phyloP scores from a whole-genome alignment of 2,113 vertebrate genomes.

The Scolopax mira region DNA sequence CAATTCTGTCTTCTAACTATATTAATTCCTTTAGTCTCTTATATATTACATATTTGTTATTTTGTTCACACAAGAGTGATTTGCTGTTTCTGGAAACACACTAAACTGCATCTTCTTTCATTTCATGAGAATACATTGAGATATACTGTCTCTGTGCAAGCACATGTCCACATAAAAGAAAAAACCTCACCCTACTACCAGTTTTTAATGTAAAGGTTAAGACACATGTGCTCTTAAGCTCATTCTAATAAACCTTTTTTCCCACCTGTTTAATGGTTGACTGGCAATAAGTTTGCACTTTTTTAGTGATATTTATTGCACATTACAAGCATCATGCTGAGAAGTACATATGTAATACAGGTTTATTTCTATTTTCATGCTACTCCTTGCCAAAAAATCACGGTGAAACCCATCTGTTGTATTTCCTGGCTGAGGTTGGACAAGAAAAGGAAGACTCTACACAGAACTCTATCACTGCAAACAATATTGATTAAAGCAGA shows the following conservation, averaged over 20 bases:
- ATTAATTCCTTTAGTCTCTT: neutral
- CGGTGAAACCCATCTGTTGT: constrained; percentile 53
- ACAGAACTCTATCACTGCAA: constrained; percentile 10
- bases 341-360: constrained; percentile 50
- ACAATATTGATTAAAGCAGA: neutral
- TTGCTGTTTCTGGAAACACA: neutral
- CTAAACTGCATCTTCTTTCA: neutral
- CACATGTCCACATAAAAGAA: neutral
- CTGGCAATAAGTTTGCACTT: constrained; percentile 26
- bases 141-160: neutral
- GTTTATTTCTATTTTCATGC: constrained; percentile 53
- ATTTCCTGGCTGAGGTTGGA: constrained; percentile 44
- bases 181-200: neutral
- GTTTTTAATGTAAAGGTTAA: constrained; percentile 32
- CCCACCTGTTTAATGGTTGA: neutral
- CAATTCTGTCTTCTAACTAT: neutral
- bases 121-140: neutral
- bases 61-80: neutral
- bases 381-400: constrained; percentile 44
- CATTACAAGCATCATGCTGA: constrained; percentile 26
- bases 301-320: constrained; percentile 48
- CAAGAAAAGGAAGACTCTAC: constrained; percentile 27
- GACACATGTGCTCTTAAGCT: neutral
- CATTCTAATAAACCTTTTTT: neutral
- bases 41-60: neutral